phyloP scores from a whole-genome alignment of 2,888 invertebrate genomes.

The Lymantria dispar region DNA sequence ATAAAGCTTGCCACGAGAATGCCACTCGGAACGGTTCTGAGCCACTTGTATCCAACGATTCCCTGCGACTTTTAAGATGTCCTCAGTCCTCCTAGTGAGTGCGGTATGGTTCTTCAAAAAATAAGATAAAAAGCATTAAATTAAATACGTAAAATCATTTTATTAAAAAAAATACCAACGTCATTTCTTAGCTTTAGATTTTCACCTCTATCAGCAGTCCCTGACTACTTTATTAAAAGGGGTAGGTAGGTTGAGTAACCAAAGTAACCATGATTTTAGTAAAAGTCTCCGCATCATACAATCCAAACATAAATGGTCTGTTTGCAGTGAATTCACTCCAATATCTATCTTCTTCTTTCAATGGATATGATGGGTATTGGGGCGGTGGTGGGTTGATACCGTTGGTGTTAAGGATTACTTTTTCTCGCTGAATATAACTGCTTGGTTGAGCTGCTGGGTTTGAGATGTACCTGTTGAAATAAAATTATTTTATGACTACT shows the following conservation, averaged over 20 bases:
- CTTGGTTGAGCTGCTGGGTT: slow-evolving; percentile 13
- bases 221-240: background rate
- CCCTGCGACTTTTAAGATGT: too few species aligned
- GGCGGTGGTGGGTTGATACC: slow-evolving; percentile 3
- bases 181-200: too few species aligned
- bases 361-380: background rate
- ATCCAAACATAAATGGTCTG: slow-evolving; percentile 15
- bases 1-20: too few species aligned
- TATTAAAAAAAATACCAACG: too few species aligned
- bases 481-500: too few species aligned
- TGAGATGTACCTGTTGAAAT: slow-evolving; percentile 17
- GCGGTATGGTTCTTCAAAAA: too few species aligned
- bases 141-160: too few species aligned
- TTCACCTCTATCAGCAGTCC: too few species aligned
- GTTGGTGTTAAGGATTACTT: slow-evolving; percentile 9
- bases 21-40: too few species aligned
- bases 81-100: too few species aligned
- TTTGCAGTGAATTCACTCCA: slow-evolving; percentile 16
- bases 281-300: slow-evolving; percentile 13
- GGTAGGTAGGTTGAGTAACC: slow-evolving; percentile 6
- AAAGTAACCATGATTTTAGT: slow-evolving; percentile 4
- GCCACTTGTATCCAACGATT: too few species aligned
- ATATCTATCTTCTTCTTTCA: background rate
- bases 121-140: too few species aligned
- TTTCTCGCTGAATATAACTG: slow-evolving; percentile 14